phyloP scores from a whole-genome alignment of 2,113 vertebrate species.

The Meleagris gallopavo region DNA sequence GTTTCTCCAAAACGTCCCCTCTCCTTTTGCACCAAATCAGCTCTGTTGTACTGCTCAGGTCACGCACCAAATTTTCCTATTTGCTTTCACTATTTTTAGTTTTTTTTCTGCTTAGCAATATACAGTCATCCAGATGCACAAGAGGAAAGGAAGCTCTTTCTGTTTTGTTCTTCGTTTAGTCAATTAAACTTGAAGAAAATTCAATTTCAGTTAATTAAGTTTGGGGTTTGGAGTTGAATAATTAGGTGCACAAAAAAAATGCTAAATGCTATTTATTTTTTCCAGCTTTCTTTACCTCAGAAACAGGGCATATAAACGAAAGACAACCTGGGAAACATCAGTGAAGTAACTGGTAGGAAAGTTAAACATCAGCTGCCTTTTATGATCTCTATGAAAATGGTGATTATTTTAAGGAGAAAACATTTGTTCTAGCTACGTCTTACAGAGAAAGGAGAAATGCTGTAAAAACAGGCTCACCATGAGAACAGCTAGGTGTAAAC shows the following conservation, averaged over 20 bases:
- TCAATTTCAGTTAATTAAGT: neutral
- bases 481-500: neutral
- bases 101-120: neutral
- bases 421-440: neutral
- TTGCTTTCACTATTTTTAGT: neutral
- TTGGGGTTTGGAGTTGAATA: neutral
- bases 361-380: neutral
- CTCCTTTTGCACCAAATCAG: neutral
- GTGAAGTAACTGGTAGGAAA: neutral
- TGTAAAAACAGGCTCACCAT: neutral
- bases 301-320: neutral
- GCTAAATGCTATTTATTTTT: neutral
- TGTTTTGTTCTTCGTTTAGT: neutral
- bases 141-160: neutral
- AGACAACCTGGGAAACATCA: neutral
- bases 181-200: neutral
- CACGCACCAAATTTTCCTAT: neutral
- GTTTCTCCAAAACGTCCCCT: neutral
- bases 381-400: conserved; percentile 9
- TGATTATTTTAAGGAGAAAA: conserved; percentile 1
- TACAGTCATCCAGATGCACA: neutral
- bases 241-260: neutral
- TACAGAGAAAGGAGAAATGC: neutral
- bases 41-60: neutral
- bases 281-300: neutral